Base-by-base conservation (phyloP, 2,888 invertebrate genomes). In the Dastarcus helophoroides region DNA sequence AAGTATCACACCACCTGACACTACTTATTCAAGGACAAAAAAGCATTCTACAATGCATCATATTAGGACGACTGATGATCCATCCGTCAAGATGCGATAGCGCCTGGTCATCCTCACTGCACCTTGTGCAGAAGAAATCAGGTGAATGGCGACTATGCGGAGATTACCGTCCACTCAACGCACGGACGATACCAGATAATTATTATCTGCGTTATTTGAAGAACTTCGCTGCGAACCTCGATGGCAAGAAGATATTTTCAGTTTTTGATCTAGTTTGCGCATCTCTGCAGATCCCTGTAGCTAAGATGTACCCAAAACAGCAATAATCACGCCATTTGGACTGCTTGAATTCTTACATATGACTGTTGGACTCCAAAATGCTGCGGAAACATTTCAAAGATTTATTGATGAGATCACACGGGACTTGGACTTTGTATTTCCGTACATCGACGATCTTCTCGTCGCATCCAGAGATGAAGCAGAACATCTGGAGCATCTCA, bases 241-340 rank as follows among this genome's bases (percentile, higher is more conserved):
- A 13, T n/a, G 31, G 26, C 14, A 40, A 32, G 25, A 33, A 17
- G 12, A 33, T 33, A 9, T 33, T 36, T 19, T 30, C 35, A 6
- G 33, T 26, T 1, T 14, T 37, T 9, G 38, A 41, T 33, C 14
- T 39, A 7, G 31, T 32, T 7, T 21, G 19, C 22, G 57, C 57
- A 1, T 61, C 48, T 30, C 40, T 54, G 30, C 50, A 57, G 14
- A 56, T 61, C 14, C 53, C 54, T 0, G 46, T 61, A 13, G 38
- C 34, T 3, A 46, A 10, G 52, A 58, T 33, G 45, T 59, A 7
- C 35, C 25, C 2, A 60, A 60, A 38, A 57, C 56, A 3, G 57
- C 54, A 0, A 48, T 60, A 2, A 51, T 36, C 1, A 58, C 58
- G 2, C 55, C 56, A 1, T 49, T 56, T 31, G 56, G 55, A 3